These are phyloP conservation scores for Xenotilapia flavipinnis DNA, from an alignment of 2,113 vertebrate species.

Conservation along the genomic window DNA sequence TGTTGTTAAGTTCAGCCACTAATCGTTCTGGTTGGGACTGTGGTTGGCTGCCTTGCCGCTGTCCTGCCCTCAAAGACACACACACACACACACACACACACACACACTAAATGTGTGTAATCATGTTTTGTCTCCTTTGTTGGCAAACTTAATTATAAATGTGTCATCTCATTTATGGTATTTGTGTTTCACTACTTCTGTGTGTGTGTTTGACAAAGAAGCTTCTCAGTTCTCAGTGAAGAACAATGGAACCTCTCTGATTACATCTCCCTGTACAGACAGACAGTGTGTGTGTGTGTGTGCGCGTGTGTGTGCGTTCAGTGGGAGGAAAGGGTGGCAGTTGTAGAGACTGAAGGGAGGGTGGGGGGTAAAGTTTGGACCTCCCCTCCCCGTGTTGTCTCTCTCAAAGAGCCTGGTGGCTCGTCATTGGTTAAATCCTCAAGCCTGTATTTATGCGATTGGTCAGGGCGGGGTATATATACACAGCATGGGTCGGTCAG, in stretches of 20 bases:
- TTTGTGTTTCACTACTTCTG: neutral
- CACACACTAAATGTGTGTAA: neutral
- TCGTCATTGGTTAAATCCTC: slow-evolving; percentile 59
- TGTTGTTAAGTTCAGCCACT: slow-evolving; percentile 52
- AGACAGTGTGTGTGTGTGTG: slow-evolving; percentile 8
- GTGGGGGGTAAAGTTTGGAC: slow-evolving; percentile 8
- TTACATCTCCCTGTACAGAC: slow-evolving; percentile 61
- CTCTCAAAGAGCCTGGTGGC: slow-evolving; percentile 21
- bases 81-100: neutral
- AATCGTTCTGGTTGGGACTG: slow-evolving; percentile 47
- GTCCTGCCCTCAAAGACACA: slow-evolving; percentile 20
- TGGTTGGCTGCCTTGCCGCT: slow-evolving; percentile 28
- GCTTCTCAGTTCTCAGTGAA: slow-evolving; percentile 50
- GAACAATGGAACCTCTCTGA: slow-evolving; percentile 68
- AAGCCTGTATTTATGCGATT: slow-evolving; percentile 59
- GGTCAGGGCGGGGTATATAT: slow-evolving; percentile 70
- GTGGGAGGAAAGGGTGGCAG: slow-evolving; percentile 57
- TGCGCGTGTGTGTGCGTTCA: slow-evolving; percentile 3
- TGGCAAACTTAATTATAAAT: neutral
- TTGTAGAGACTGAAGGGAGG: slow-evolving; percentile 21
- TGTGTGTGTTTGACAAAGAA: slow-evolving; percentile 29
- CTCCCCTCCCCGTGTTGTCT: slow-evolving; percentile 3
- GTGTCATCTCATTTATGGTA: neutral
- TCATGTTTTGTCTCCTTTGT: slow-evolving; percentile 3
- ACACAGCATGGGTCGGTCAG: slow-evolving; percentile 66